Evolutionary conservation across 2,797 vertebrate genomes (phyloP), one percentile per base, ranked within the genome.

Genomic region (Gobio occitaniae): DNA sequence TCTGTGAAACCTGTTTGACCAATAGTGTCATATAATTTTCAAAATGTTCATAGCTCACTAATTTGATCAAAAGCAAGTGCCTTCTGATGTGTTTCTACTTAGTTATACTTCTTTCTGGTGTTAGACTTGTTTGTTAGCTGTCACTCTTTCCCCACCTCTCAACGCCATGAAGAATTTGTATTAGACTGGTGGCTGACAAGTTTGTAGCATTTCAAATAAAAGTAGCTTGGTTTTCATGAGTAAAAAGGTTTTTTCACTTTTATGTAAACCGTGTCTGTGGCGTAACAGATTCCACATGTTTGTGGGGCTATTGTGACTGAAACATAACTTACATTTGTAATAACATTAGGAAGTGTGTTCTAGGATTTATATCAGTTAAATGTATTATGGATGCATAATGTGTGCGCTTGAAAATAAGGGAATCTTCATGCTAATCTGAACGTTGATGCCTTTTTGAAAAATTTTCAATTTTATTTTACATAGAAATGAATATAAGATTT

Each of bases 131-230:
- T 69, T 68, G 7, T 16, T 41, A 59, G 7, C 50, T 10, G 0
- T 56, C 9, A 19, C 66, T 47, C 0, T 69, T 8, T 65, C 6
- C 13, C 13, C 15, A 32, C 6, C 13, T 32, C 7, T 50, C 29
- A 4, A 1, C 0, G 1, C 21, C 36, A 25, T 77, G 13, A 80
- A 38, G 17, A 54, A 68, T 44, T 71, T 19, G 36, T 47, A 13
- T 71, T 71, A 19, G 5, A 32, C 21, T 65, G 19, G 56, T 83
- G 47, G 44, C 41, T 54, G 48, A 76, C 9, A 54, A 66, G 6
- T 75, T 50, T 63, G 16, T 29, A 29, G 19, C 9, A 76, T 66
- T 76, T 66, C 9, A 76, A 66, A 76, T 83, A 76, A 83, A 83
- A 41, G 3, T 2, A 66, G 21, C 44, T 38, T n/a, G 29, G 11